A percentile compares a stretch with the other conserved stretches of the same genome.
Conservation (phyloP, 2,797 vertebrate species). For the Graptemys geographica region DNA sequence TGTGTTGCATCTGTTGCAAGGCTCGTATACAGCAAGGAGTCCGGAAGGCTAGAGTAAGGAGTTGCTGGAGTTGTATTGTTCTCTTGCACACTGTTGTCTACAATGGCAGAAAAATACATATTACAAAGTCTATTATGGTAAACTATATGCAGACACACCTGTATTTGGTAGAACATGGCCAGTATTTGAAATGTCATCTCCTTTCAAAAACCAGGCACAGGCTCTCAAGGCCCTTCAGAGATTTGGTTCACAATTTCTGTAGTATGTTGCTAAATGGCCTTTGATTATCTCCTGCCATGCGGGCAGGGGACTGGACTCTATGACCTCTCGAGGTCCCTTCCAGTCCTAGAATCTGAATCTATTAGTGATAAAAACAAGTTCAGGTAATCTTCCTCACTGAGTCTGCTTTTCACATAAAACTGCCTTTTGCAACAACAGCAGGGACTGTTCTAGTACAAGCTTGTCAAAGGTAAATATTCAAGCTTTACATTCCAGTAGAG, state of each 20-base stretch:
- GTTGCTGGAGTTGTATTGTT: constrained; percentile 46
- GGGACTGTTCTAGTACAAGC: neutral
- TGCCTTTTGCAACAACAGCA: neutral
- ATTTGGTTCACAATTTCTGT: neutral
- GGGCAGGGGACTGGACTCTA: no score
- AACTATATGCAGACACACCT: neutral
- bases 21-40: constrained; percentile 65
- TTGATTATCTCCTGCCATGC: neutral
- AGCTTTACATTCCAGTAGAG: neutral
- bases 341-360: neutral
- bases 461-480: neutral
- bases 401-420: neutral
- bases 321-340: no score
- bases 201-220: neutral
- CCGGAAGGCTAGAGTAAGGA: constrained; percentile 63
- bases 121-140: fast-evolving
- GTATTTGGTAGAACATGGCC: neutral
- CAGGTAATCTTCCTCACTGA: constrained; percentile 1
- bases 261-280: neutral
- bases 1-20: constrained; percentile 64
- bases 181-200: neutral
- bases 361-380: neutral
- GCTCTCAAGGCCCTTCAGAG: neutral
- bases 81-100: constrained; percentile 72
- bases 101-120: fast-evolving